Base-by-base conservation (phyloP, 2,888 invertebrate species). In the Hypomecis punctinalis region DNA sequence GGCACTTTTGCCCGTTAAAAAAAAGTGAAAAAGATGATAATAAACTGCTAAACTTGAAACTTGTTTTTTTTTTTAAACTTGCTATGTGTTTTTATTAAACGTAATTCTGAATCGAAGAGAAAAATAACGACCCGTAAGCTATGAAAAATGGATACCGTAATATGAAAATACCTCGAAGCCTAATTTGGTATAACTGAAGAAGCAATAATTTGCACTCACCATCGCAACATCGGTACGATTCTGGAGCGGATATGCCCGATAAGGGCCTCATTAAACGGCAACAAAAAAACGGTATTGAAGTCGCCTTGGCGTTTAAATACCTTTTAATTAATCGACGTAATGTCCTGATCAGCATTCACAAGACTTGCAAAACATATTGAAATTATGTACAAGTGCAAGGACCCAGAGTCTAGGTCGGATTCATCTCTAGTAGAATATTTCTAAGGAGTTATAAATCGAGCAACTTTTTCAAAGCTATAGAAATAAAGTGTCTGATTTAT, bases 241-340 rank as follows among this genome's bases (percentile, higher is more conserved):
- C 89, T 87, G 89, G 85, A 88, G 82, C 85, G 83, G 76, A 76
- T 79, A 65, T 63, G 61, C 90, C 90, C 68, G 86, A 79, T 89
- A 89, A 80, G 92, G 91, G 73, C 84, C 84, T 92, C 90, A 91
- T 92, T 91, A 91, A 84, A 81, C 79, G 74, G 63, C 67, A 67
- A 80, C 74, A 82, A 89, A 86, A n/a, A 89, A 89, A 85, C 74
- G 67, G 78, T 79, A 81, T 77, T 78, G 75, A 77, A 75, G 74
- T 78, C 76, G 75, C 80, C 79, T 82, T 78, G 82, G 84, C 83
- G 83, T 85, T 88, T 86, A 86, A 86, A 87, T 86, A 82, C 82
- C 78, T 73, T 80, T 88, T 87, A 89, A 90, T 90, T 88, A 88
- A 83, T 83, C 83, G 82, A 76, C 67, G 75, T 43, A 48, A 61